Conservation (phyloP, 2,797 vertebrate species). For the Triplophysa bombifrons region DNA sequence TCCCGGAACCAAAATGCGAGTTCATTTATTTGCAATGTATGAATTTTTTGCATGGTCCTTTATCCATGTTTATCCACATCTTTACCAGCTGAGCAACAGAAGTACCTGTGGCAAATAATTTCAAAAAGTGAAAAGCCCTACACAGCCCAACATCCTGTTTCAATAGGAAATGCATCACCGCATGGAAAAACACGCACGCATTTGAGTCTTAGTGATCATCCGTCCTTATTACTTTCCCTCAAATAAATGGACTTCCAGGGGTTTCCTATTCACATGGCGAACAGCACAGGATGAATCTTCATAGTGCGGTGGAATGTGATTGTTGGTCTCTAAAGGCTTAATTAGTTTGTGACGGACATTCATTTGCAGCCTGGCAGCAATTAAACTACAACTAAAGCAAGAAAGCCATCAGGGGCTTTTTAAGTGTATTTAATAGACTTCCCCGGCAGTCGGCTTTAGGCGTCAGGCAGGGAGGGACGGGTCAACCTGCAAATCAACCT, state of each 20-base stretch:
- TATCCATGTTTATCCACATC: too few relatives aligned
- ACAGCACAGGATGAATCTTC: conserved; percentile 51
- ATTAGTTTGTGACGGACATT: conserved; percentile 70
- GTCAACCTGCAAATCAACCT: conserved; percentile 71
- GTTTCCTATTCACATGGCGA: conserved; percentile 49
- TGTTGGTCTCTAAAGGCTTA: conserved; percentile 72
- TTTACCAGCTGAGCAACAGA: too few relatives aligned
- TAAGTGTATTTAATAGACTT: conserved; percentile 77
- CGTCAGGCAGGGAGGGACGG: conserved; percentile 67
- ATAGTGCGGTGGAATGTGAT: conserved; percentile 73
- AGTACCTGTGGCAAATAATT: too few relatives aligned
- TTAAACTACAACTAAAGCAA: conserved; percentile 67
- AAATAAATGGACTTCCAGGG: background rate
- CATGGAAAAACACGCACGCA: too few relatives aligned
- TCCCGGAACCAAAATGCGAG: too few relatives aligned
- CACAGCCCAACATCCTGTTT: too few relatives aligned
- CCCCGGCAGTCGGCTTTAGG: conserved; percentile 65
- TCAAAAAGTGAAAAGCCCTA: too few relatives aligned
- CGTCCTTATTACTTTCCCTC: background rate
- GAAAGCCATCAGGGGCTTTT: conserved; percentile 75
- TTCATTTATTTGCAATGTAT: too few relatives aligned
- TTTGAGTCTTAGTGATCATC: too few relatives aligned
- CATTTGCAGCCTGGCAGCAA: conserved; percentile 70
- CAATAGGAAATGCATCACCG: too few relatives aligned
- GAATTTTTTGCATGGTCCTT: too few relatives aligned